phyloP scores from a whole-genome alignment of 2,888 invertebrate species.

The Monoplex corrugatus region DNA sequence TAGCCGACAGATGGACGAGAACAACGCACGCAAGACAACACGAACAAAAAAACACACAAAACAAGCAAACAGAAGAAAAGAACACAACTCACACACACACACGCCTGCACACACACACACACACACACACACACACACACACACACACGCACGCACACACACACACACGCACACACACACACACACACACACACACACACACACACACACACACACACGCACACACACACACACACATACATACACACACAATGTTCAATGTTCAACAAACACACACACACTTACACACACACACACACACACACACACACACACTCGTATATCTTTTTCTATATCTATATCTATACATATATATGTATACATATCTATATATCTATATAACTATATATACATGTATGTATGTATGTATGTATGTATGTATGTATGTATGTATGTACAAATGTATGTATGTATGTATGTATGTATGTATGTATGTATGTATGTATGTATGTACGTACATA shows the following conservation, averaged over 20 bases:
- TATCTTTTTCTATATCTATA: not conserved
- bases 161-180: not conserved
- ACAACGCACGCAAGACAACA: no score
- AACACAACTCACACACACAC: not conserved
- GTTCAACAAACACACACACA: not conserved
- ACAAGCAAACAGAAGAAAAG: not conserved
- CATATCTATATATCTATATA: not conserved
- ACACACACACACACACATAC: not conserved
- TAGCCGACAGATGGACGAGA: no score
- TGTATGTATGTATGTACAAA: not conserved
- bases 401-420: not conserved
- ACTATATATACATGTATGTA: no score
- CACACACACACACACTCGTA: slow-evolving; percentile 2
- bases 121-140: not conserved
- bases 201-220: not conserved
- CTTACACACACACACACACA: not conserved
- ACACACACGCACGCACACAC: not conserved
- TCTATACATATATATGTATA: not conserved
- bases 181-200: no score
- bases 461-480: not conserved
- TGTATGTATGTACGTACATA: no score
- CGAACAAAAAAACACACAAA: not conserved
- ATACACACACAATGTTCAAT: not conserved
- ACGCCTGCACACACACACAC: not conserved
- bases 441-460: not conserved